A percentile compares a stretch with the other conserved stretches of the same genome.
phyloP scores from a whole-genome alignment of 2,888 invertebrate species.

The Trichopoda pennipes region DNA sequence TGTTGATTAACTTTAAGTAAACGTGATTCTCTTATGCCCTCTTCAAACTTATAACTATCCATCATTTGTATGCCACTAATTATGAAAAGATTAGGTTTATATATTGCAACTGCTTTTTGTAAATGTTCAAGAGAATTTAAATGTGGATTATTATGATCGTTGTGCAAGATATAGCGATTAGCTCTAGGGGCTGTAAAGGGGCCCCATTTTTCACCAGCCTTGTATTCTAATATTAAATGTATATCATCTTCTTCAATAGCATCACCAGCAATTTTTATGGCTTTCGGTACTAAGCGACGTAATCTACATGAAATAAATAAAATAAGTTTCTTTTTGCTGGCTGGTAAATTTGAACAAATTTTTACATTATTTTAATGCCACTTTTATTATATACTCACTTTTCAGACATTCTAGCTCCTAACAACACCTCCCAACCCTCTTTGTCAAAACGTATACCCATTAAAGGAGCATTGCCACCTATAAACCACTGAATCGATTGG shows the following conservation, averaged over 20 bases:
- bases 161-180: conserved; percentile 92
- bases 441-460: conserved; percentile 89
- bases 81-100: conserved; percentile 87
- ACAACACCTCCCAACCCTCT: conserved; percentile 89
- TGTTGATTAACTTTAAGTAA: conserved; percentile 85
- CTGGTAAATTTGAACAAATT: neutral
- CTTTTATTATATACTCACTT: conserved; percentile 72
- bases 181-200: conserved; percentile 87
- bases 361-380: too few species aligned
- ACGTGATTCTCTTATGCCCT: conserved; percentile 85
- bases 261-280: conserved; percentile 85
- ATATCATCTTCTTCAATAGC: conserved; percentile 87
- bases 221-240: conserved; percentile 90
- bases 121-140: conserved; percentile 88
- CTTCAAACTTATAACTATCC: conserved; percentile 85
- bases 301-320: conserved; percentile 78
- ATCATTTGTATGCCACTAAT: conserved; percentile 93
- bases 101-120: conserved; percentile 83
- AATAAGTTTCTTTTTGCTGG: neutral
- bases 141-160: conserved; percentile 89
- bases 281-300: conserved; percentile 84
- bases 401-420: conserved; percentile 87
- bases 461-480: conserved; percentile 92
- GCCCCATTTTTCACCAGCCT: conserved; percentile 89
- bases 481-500: conserved; percentile 83